phyloP scores from a whole-genome alignment of 2,113 vertebrate genomes.

The Ammodytes marinus region DNA sequence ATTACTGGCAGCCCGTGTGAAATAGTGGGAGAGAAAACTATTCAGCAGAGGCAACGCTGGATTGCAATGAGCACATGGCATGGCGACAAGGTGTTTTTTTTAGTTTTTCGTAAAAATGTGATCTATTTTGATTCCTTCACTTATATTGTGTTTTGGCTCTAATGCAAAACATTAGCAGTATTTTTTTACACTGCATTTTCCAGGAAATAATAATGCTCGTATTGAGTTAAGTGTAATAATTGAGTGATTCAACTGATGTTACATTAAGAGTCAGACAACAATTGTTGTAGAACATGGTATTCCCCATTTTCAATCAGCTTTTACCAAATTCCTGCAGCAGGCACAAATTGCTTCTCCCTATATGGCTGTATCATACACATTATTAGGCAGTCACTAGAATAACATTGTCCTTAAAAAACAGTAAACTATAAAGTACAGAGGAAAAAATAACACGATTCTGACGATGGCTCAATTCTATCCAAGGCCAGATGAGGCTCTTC shows the following conservation, averaged over 20 bases:
- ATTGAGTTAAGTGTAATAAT: conserved; percentile 16
- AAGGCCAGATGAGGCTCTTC: neutral
- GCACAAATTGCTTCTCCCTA: neutral
- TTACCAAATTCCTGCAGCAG: neutral
- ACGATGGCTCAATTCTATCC: neutral
- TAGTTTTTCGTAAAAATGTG: conserved; percentile 6
- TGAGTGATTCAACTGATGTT: neutral
- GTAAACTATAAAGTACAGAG: neutral
- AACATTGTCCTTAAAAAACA: neutral
- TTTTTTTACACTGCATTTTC: neutral
- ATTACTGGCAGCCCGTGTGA: conserved; percentile 75
- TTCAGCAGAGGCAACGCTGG: conserved; percentile 55
- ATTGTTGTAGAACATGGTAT: neutral
- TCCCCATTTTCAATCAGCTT: neutral
- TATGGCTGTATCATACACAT: neutral
- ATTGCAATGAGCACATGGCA: conserved; percentile 32
- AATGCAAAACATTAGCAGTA: neutral
- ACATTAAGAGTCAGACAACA: neutral
- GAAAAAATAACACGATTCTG: neutral
- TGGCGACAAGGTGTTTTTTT: conserved; percentile 28
- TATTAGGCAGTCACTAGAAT: neutral
- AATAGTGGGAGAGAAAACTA: conserved; percentile 64
- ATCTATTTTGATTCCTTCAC: conserved; percentile 5
- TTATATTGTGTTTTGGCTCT: conserved; percentile 8
- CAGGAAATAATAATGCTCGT: neutral